Conservation (phyloP, 2,888 invertebrate species). For the Macrosiphum euphorbiae region DNA sequence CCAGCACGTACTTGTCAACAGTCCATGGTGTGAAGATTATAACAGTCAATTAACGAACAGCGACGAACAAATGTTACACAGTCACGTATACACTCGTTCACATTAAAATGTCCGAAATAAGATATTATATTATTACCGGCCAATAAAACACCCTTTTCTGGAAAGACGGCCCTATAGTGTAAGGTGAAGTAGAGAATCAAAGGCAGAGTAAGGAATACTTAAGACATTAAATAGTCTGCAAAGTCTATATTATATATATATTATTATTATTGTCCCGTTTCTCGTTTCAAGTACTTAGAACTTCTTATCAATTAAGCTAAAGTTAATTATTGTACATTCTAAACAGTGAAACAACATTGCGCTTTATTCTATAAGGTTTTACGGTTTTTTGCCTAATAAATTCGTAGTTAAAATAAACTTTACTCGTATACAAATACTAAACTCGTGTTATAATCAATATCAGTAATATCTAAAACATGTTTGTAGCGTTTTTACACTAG, state of each 20-base stretch:
- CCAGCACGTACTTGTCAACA: neutral
- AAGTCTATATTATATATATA: neutral
- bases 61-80: neutral
- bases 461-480: neutral
- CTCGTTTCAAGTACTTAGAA: neutral
- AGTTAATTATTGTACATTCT: neutral
- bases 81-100: neutral
- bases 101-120: neutral
- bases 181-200: neutral
- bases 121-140: neutral
- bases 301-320: neutral
- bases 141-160: neutral
- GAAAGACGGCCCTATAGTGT: neutral
- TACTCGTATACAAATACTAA: neutral
- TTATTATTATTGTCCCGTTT: neutral
- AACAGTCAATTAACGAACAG: neutral
- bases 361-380: neutral
- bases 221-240: neutral
- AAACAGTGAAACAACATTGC: neutral
- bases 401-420: neutral
- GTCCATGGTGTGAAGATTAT: neutral
- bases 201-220: neutral
- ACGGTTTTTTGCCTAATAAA: neutral
- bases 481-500: neutral
- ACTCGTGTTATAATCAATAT: neutral